Evolutionary conservation across 2,888 invertebrate species (phyloP), one percentile per base, ranked within the genome.

Genomic region (Zaprionus lineosus): DNA sequence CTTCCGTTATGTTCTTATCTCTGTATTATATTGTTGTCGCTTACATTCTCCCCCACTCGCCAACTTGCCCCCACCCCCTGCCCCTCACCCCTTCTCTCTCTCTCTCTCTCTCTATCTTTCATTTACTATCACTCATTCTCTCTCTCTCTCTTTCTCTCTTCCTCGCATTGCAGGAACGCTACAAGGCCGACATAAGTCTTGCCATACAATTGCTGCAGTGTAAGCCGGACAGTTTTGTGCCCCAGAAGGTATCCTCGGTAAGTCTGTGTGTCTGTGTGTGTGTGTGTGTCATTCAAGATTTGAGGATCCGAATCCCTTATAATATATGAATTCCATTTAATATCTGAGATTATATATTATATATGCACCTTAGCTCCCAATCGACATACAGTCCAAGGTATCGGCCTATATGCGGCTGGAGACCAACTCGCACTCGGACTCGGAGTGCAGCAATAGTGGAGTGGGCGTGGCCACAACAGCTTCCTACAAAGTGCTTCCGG

Each of bases 141-240:
- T 7, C 1, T 12, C 3, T 29, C 40, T 18, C 15, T 19, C 6
- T 31, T 16, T 46, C 0, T 50, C 9, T 12, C 34, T 6, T 14
- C 4, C 37, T 24, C 29, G 31, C 18, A 3, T 48, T 57, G 14
- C 91, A 98, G 98, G 97, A 97, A 88, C 93, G 96, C 84, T 98
- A 97, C 90, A 95, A 97, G 89, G 96, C 95, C 87, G 98, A 98
- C 89, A 97, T 98, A 88, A 96, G 95, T 90, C 91, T 97, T 87
- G 98, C 98, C 62, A 97, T 98, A 75, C 97, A 98, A 90, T 92
- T 98, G 83, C 91, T 98, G 47, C 98, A 98, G 89, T 98, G 98
- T 90, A 98, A 97, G 88, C 98, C 98, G 73, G 95, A 96, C 71
- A 96, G 96, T 91, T 98, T 97, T 91, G 95, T 98, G 61, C 94